These are phyloP conservation scores for Notolabrus celidotus DNA, from an alignment of 2,797 vertebrate genomes.

Conservation along the genomic window DNA sequence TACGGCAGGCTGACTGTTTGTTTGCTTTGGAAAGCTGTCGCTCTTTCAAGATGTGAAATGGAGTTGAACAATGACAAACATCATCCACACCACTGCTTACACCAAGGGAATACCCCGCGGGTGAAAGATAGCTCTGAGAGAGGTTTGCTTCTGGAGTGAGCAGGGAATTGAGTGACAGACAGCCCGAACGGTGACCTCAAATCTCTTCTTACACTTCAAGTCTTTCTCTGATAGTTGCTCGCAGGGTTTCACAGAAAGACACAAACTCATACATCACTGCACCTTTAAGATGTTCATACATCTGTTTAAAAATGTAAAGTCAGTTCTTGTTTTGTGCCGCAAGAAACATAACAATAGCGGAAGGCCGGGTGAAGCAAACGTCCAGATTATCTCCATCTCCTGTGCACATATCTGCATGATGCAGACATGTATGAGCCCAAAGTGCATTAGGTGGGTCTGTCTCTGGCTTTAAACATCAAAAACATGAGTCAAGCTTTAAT, in stretches of 20 bases:
- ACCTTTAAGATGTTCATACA: constrained; percentile 17
- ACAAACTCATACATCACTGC: constrained; percentile 4
- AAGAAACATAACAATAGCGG: constrained; percentile 8
- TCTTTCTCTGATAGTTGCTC: constrained; percentile 7
- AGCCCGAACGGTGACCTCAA: constrained; percentile 8
- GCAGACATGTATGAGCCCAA: constrained; percentile 18
- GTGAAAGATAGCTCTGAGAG: constrained; percentile 40
- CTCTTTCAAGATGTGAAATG: constrained; percentile 61
- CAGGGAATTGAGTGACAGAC: constrained; percentile 37
- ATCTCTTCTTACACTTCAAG: constrained; percentile 19
- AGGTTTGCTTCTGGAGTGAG: constrained; percentile 42
- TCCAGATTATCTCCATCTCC: constrained; percentile 1
- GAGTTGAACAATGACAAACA: constrained; percentile 64
- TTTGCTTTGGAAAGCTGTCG: constrained; percentile 54
- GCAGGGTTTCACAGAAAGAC: constrained; percentile 12
- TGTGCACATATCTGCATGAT: constrained; percentile 34
- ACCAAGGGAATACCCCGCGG: constrained; percentile 47
- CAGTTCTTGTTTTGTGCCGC: neutral
- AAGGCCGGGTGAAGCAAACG: constrained; percentile 20
- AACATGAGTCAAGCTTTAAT: constrained; percentile 66
- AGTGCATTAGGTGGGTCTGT: constrained; percentile 51
- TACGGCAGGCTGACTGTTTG: constrained; percentile 41
- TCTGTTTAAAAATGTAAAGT: constrained; percentile 19
- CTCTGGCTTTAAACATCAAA: constrained; percentile 62
- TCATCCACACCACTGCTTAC: constrained; percentile 42